phyloP scores from a whole-genome alignment of 2,797 vertebrate species.

The Cyprinella venusta region DNA sequence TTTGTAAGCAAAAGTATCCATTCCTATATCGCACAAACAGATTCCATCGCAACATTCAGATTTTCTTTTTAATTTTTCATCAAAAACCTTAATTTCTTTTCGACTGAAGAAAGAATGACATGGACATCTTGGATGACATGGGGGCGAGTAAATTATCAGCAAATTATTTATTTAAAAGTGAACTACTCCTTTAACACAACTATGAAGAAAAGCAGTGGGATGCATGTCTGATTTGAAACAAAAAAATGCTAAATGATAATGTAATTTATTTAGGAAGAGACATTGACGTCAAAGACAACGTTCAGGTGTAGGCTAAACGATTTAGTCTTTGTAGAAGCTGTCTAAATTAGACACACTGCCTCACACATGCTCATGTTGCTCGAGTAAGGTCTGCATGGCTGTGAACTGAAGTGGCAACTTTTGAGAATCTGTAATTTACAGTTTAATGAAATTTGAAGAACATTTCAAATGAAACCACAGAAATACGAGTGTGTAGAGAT shows the following conservation, averaged over 20 bases:
- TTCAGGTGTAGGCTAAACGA: neutral
- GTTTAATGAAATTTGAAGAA: neutral
- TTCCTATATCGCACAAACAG: no score
- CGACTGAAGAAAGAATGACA: no score
- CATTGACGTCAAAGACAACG: neutral
- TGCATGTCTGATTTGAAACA: neutral
- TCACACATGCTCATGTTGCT: neutral
- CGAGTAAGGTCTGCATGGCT: neutral
- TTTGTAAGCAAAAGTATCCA: no score
- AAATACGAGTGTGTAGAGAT: neutral
- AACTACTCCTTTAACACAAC: neutral
- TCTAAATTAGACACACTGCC: neutral
- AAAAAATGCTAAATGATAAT: neutral
- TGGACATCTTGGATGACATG: no score
- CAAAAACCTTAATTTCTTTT: no score
- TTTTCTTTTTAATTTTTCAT: no score
- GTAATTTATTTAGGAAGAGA: no score
- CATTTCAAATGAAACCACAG: neutral
- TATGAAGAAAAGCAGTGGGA: neutral
- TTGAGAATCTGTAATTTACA: neutral
- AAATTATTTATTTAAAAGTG: no score
- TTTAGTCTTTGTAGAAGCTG: neutral
- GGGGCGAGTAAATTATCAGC: no score
- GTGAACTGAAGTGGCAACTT: neutral
- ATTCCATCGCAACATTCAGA: no score